Conservation (phyloP, 2,113 vertebrate genomes). For the Cyprinodon brontotheroides region DNA sequence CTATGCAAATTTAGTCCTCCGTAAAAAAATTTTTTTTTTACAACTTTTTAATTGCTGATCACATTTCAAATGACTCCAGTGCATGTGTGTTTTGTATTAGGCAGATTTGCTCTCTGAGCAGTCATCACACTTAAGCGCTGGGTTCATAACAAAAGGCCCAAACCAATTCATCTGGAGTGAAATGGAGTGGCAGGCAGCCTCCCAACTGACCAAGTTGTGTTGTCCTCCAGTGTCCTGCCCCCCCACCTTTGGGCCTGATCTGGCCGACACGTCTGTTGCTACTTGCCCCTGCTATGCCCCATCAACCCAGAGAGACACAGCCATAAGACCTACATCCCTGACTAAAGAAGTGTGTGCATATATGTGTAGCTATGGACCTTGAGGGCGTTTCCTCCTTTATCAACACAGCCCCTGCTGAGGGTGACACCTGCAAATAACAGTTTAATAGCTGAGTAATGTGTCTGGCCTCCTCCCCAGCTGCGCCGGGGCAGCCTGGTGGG, state of each 20-base stretch:
- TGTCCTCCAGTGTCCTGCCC: slow-evolving; percentile 48
- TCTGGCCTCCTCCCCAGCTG: slow-evolving; percentile 61
- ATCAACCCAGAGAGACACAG: slow-evolving; percentile 13
- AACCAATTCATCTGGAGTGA: slow-evolving; percentile 52
- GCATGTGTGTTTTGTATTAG: not conserved
- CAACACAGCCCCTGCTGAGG: slow-evolving; percentile 66
- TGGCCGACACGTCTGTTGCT: slow-evolving; percentile 24
- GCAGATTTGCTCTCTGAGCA: not conserved
- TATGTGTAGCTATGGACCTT: slow-evolving; percentile 43
- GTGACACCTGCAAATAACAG: slow-evolving; percentile 75
- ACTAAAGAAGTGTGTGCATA: slow-evolving; percentile 27
- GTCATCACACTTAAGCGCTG: not conserved
- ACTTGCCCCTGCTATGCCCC: slow-evolving; percentile 17
- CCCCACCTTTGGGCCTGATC: slow-evolving; percentile 26
- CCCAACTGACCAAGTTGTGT: slow-evolving; percentile 28
- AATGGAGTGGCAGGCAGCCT: slow-evolving; percentile 50
- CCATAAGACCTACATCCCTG: slow-evolving; percentile 17
- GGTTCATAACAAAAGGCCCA: not conserved
- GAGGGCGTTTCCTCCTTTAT: slow-evolving; percentile 55
- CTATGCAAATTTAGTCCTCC: not conserved
- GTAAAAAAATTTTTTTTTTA: not conserved
- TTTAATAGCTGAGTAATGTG: slow-evolving; percentile 76
- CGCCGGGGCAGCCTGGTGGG: slow-evolving; percentile 43
- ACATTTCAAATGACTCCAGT: not conserved
- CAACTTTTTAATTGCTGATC: not conserved